Base-by-base conservation (phyloP, 2,113 vertebrate genomes). In the Sylvietta virens region DNA sequence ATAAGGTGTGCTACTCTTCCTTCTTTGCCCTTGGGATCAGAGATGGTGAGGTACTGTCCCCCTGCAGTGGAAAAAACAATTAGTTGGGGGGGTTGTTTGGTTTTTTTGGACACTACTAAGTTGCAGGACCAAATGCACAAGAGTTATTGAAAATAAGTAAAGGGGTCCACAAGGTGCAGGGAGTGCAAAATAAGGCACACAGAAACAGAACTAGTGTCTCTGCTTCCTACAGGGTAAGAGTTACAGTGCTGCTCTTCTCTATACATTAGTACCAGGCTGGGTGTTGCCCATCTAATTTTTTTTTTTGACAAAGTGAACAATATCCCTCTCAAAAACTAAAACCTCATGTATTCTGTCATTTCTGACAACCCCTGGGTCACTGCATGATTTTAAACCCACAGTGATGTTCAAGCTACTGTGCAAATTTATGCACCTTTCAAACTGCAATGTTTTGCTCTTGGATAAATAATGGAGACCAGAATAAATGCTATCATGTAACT, bases 41-140 rank as follows among this genome's bases (percentile, higher is more conserved):
- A 98, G 64, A 99, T 97, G 11, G 98, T 98, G 61, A 99, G 98
- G 90, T 99, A 99, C 37, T 98, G 98, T 50, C 99, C 99, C 54
- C 99, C 99, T 99, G 94, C 31, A 95, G 95, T 4, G 57, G 54
- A 74, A 93, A 81, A 61, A 92, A 51, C 35, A 79, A 40, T 70
- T 20, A 57, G 10, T 1, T 50, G 18, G 13, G 15, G 39, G 10
- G 1, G 13, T 10, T 27, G 10, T 23, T 47, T 33, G 13, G 6
- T 10, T 18, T 28, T 78, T 81, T 60, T 17, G 5, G 51, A 62
- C 45, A 24, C 23, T 69, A 8, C 3, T 60, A 0, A 5, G 10
- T 22, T 80, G 30, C 31, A 73, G 12, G 15, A 67, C 15, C 15
- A 61, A 76, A 56, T 8, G 26, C 11, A 14, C 3, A 44, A 26